phyloP scores from a whole-genome alignment of 2,113 vertebrate genomes.

The Euleptes europaea region DNA sequence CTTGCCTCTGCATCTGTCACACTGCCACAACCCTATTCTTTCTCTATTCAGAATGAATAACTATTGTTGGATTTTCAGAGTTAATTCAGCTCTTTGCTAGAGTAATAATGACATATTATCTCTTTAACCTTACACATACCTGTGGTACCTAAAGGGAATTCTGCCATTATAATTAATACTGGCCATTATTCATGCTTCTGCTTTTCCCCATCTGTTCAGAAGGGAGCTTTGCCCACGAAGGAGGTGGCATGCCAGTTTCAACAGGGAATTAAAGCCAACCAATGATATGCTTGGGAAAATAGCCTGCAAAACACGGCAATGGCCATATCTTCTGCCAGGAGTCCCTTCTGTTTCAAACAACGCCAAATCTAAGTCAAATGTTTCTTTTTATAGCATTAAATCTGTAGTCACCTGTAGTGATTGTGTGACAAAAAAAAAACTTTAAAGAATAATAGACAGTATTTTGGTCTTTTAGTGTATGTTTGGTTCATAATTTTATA shows the following conservation, averaged over 20 bases:
- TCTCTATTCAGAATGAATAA: conserved; percentile 26
- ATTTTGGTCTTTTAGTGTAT: not conserved
- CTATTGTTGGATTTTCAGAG: conserved; percentile 38
- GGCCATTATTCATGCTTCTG: conserved; percentile 17
- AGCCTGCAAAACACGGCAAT: conserved; percentile 47
- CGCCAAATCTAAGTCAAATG: conserved; percentile 18
- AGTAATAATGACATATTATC: conserved; percentile 45
- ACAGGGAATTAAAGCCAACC: conserved; percentile 42
- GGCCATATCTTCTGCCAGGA: conserved; percentile 41
- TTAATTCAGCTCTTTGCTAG: conserved; percentile 34
- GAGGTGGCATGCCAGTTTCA: conserved; percentile 42
- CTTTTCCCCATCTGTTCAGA: conserved; percentile 48
- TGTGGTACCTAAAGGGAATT: conserved; percentile 10
- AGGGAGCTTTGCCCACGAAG: conserved; percentile 28
- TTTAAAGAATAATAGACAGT: not conserved
- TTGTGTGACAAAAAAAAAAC: not conserved
- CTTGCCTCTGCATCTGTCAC: not conserved
- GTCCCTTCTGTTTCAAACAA: conserved; percentile 52
- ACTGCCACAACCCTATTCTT: conserved; percentile 3
- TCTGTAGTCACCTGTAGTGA: not conserved
- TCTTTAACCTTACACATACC: conserved; percentile 36
- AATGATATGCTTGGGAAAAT: conserved; percentile 45
- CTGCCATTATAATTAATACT: conserved; percentile 49
- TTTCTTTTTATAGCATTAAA: not conserved
- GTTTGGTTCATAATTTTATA: not conserved